phyloP scores from a whole-genome alignment of 1,140 invertebrate genomes.

The Cylas formicarius region DNA sequence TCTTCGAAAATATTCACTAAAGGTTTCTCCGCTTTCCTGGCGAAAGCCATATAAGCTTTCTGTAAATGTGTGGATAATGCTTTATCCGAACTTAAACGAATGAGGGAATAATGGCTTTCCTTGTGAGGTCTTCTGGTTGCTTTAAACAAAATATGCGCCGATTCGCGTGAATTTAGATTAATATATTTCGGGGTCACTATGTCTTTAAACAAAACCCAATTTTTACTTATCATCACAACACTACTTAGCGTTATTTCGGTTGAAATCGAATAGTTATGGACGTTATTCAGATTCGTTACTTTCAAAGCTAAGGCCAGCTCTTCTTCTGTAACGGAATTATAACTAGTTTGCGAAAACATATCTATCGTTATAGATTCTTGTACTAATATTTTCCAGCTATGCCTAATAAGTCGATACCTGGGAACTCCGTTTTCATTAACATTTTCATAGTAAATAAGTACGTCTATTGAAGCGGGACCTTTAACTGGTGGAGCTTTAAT shows the following conservation, averaged over 20 bases:
- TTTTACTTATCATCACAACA: constrained; percentile 49
- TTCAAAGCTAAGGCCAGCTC: constrained; percentile 55
- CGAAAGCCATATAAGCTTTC: constrained; percentile 35
- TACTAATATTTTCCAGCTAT: constrained; percentile 62
- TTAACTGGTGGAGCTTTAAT: constrained; percentile 58
- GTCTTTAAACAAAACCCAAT: constrained; percentile 46
- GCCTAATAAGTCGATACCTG: constrained; percentile 57
- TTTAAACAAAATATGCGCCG: constrained; percentile 47
- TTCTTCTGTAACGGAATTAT: constrained; percentile 44
- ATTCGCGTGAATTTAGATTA: constrained; percentile 47
- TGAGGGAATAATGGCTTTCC: constrained; percentile 37
- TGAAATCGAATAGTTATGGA: constrained; percentile 51
- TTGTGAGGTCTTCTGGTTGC: constrained; percentile 33
- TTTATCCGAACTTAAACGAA: constrained; percentile 37
- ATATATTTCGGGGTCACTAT: constrained; percentile 39
- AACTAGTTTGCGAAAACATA: constrained; percentile 47
- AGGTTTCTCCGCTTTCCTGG: constrained; percentile 30
- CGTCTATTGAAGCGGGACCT: constrained; percentile 55
- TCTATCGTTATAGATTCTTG: constrained; percentile 58
- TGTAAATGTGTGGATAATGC: constrained; percentile 22
- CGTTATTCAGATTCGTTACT: constrained; percentile 59
- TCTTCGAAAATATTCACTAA: constrained; percentile 34
- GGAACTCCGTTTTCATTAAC: constrained; percentile 42
- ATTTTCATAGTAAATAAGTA: constrained; percentile 70
- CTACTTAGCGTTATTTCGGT: constrained; percentile 54